Base-by-base conservation (phyloP, 92 coral and sea anemone species). In the Phenganax stokvisi region DNA sequence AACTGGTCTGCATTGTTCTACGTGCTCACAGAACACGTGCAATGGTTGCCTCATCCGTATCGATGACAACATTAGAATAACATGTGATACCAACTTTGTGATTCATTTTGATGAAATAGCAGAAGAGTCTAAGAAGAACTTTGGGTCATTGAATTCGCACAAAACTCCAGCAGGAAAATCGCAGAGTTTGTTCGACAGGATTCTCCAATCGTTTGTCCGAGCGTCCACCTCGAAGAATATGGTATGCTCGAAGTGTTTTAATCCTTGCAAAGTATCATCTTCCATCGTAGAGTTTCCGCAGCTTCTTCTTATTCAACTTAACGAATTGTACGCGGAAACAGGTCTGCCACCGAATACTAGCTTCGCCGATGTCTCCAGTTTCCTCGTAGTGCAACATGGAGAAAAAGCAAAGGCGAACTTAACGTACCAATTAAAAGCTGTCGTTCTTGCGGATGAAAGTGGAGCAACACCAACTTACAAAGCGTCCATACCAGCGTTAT, bases 221-320 rank as follows among this genome's bases (percentile, higher is more conserved):
- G 60, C 60, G 65, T 63, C 74, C 7, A 53, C 83, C 8, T 79
- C 83, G 15, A 44, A 47, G 0, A 51, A 64, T 16, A 10, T 13
- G 60, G 27, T 79, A 9, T 79, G 83, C 53, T 31, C 83, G 52
- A 79, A 79, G 56, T 79, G 83, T 79, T 79, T 10, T 29, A 8
- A 27, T 31, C 55, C 56, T 13, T 31, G 73, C 29, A 63, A 79
- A 51, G 56, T 68, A 15, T 53, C 74, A 17, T 63, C 83, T 10
- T 79, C 83, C 44, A 65, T 79, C 31, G 8, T 60, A 10, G 62
- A 79, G 56, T 79, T 79, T 53, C 83, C 83, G 7, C 73, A 30
- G 62, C 37, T 79, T 31, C 83, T 79, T 51, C 25, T 79, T 17
- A 63, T 79, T 28, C 74, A 79, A n/a, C 62, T 79, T 13, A 79